A percentile compares a stretch with the other conserved stretches of the same genome.
phyloP scores from a whole-genome alignment of 2,797 vertebrate species.

The Catamblyrhynchus diadema region DNA sequence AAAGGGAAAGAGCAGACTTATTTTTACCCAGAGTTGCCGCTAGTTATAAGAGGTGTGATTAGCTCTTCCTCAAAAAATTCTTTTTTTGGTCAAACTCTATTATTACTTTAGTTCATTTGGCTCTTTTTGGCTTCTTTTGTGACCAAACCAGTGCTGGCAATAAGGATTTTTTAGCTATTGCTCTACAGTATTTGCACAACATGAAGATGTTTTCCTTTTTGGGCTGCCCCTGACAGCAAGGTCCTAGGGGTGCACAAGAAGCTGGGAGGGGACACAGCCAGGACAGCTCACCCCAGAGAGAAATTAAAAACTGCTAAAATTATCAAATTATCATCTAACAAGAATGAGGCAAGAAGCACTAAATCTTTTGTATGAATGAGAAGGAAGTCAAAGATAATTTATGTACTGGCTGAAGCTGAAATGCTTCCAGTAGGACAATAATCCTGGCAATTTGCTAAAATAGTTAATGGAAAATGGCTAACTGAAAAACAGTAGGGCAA shows the following conservation, averaged over 20 bases:
- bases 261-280: not conserved
- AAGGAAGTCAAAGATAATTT: not conserved
- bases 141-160: not conserved
- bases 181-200: not conserved
- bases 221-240: rapidly evolving
- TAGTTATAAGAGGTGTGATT: not conserved
- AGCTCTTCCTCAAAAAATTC: not conserved
- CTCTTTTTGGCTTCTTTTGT: not conserved
- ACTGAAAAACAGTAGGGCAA: not conserved
- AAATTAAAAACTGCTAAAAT: not conserved
- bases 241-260: not conserved
- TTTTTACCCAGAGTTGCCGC: not conserved
- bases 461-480: not conserved
- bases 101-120: not conserved
- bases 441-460: not conserved
- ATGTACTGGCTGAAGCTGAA: not conserved
- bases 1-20: not conserved
- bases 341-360: not conserved
- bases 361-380: not conserved
- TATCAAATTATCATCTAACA: not conserved
- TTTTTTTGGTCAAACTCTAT: not conserved
- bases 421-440: not conserved
- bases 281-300: not conserved
- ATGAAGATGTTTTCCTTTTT: not conserved
- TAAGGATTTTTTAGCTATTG: not conserved